A percentile compares a stretch with the other conserved stretches of the same genome.
phyloP scores from a whole-genome alignment of 1,140 invertebrate genomes.

The Drosophila simulans region DNA sequence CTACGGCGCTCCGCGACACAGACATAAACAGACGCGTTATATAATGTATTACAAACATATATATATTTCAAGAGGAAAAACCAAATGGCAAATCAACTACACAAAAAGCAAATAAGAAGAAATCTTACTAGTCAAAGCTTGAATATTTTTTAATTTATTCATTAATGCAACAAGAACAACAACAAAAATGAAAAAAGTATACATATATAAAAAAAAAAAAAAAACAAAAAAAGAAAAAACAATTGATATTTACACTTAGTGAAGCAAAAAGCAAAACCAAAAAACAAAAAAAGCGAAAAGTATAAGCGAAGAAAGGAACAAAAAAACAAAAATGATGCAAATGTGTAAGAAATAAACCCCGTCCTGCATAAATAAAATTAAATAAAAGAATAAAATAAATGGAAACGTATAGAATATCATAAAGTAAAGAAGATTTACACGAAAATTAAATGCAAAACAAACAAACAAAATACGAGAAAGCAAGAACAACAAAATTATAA shows the following conservation, averaged over 20 bases:
- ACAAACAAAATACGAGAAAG: slow-evolving; percentile 22
- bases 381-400: slow-evolving; percentile 72
- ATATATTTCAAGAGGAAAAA: slow-evolving; percentile 60
- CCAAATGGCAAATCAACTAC: slow-evolving; percentile 56
- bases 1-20: not conserved
- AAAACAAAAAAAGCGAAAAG: slow-evolving; percentile 55
- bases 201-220: slow-evolving; percentile 63
- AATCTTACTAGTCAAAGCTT: slow-evolving; percentile 81
- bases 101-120: slow-evolving; percentile 58
- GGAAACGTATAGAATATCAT: slow-evolving; percentile 69
- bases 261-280: slow-evolving; percentile 63
- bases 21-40: slow-evolving; percentile 28
- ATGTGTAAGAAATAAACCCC: slow-evolving; percentile 84
- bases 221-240: slow-evolving; percentile 59
- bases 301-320: slow-evolving; percentile 45
- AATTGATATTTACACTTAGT: slow-evolving; percentile 84
- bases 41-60: slow-evolving; percentile 49
- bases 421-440: slow-evolving; percentile 75
- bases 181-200: slow-evolving; percentile 60
- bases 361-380: slow-evolving; percentile 84
- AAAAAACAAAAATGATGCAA: slow-evolving; percentile 70
- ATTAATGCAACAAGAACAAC: slow-evolving; percentile 68
- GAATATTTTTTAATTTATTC: slow-evolving; percentile 83
- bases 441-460: slow-evolving; percentile 60
- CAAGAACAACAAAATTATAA: slow-evolving; percentile 54